These are phyloP conservation scores for Euplexia lucipara DNA, from an alignment of 2,888 invertebrate genomes.

Conservation along the genomic window DNA sequence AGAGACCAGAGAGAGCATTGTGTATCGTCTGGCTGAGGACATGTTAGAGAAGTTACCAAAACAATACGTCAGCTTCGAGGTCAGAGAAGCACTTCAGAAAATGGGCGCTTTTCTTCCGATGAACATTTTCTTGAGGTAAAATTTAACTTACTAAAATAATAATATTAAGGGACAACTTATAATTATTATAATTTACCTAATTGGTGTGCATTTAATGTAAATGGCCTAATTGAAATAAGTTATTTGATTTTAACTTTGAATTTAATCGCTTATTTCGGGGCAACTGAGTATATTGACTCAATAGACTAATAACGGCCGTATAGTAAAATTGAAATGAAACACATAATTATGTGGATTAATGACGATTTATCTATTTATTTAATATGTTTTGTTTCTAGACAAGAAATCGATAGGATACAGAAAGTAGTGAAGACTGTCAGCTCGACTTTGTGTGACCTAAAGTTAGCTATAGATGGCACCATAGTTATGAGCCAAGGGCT, in stretches of 20 bases:
- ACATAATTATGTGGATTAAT: not conserved
- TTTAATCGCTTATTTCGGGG: too few relatives aligned
- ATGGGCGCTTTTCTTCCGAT: slow-evolving; percentile 98
- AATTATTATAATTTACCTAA: too few relatives aligned
- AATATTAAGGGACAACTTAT: too few relatives aligned
- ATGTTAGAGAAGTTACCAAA: slow-evolving; percentile 95
- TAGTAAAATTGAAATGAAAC: too few relatives aligned
- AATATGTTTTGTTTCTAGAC: slow-evolving; percentile 81
- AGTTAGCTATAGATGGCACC: slow-evolving; percentile 98
- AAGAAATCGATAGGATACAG: slow-evolving; percentile 96
- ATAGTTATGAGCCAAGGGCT: slow-evolving; percentile 98
- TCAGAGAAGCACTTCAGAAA: slow-evolving; percentile 96
- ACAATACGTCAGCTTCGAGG: slow-evolving; percentile 97
- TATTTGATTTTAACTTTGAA: too few relatives aligned
- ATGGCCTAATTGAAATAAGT: too few relatives aligned
- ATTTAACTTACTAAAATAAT: not conserved
- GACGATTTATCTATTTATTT: not conserved
- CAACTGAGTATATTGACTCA: too few relatives aligned
- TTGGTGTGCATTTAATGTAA: too few relatives aligned
- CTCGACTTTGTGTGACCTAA: slow-evolving; percentile 96
- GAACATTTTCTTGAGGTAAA: slow-evolving; percentile 96
- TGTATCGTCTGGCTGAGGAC: slow-evolving; percentile 97
- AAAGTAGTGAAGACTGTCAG: slow-evolving; percentile 95
- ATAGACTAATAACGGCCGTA: too few relatives aligned
- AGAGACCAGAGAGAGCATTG: slow-evolving; percentile 97